Evolutionary conservation across 2,888 invertebrate species (phyloP).

Genomic region (Dryocosmus kuriphilus): DNA sequence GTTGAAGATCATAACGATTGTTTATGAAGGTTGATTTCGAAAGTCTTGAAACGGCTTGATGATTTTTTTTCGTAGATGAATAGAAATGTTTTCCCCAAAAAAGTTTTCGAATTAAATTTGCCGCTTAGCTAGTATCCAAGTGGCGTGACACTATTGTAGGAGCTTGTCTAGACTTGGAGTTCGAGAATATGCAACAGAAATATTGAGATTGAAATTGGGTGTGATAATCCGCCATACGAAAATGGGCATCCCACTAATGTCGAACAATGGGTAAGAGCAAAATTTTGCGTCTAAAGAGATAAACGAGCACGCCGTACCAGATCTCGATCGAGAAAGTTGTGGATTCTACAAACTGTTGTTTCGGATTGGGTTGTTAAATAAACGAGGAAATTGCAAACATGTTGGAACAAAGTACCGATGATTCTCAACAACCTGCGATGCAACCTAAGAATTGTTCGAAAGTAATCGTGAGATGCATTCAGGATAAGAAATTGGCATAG

Average conservation of each 20-base stretch:
- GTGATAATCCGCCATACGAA: conserved; percentile 9
- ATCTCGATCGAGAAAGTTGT: conserved; percentile 31
- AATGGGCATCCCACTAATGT: conserved; percentile 23
- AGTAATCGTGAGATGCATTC: conserved; percentile 23
- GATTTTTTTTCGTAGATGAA: not conserved
- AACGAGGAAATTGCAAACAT: conserved; percentile 12
- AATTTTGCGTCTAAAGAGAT: not conserved
- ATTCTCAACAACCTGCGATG: conserved; percentile 33
- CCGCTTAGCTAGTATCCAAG: not conserved
- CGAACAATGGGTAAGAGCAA: conserved; percentile 6
- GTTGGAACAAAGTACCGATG: conserved; percentile 24
- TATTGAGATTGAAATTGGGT: not conserved
- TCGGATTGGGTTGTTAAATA: conserved; percentile 7
- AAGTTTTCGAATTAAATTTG: not conserved
- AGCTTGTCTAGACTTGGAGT: not conserved
- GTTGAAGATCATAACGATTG: too few species aligned
- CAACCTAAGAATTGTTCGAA: conserved; percentile 15
- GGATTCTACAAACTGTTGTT: conserved; percentile 14
- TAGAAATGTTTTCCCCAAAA: not conserved
- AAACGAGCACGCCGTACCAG: not conserved
- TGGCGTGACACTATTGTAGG: not conserved
- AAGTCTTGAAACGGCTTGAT: not conserved
- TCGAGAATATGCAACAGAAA: not conserved
- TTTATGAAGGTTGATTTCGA: not conserved
- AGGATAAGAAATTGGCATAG: conserved; percentile 18